Conservation (phyloP, 1,140 invertebrate genomes). For the Drosophila dunni region DNA sequence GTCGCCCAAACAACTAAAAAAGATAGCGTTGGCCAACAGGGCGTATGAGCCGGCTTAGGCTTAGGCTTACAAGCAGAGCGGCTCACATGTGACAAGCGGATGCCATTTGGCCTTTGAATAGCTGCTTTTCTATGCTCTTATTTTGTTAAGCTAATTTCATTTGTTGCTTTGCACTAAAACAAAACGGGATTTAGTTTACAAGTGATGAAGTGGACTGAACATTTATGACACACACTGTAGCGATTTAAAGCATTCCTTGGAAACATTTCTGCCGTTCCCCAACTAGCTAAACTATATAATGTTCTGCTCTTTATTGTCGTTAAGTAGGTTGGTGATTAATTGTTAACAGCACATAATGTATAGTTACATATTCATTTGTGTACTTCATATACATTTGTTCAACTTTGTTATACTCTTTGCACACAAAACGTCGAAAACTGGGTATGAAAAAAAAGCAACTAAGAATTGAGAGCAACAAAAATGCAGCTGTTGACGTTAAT, state of each 20-base stretch:
- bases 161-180: background rate
- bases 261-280: too few species aligned
- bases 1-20: background rate
- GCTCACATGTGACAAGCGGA: conserved; percentile 1
- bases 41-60: background rate
- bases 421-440: background rate
- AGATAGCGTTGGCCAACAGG: background rate
- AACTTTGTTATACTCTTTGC: conserved; percentile 1
- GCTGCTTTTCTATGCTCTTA: conserved; percentile 1
- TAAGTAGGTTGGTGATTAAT: too few species aligned
- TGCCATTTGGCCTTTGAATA: background rate
- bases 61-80: background rate
- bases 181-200: background rate
- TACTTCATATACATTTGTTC: background rate
- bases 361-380: background rate
- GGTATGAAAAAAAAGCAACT: conserved; percentile 52
- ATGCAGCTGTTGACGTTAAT: conserved; percentile 66
- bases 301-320: too few species aligned
- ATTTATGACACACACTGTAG: too few species aligned
- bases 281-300: too few species aligned
- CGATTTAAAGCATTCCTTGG: too few species aligned
- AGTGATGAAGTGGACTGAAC: background rate
- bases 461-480: conserved; percentile 61
- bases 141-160: background rate
- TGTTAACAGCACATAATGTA: background rate